Evolutionary conservation across 2,888 invertebrate genomes (phyloP).

Genomic region (Bombyx huttoni): DNA sequence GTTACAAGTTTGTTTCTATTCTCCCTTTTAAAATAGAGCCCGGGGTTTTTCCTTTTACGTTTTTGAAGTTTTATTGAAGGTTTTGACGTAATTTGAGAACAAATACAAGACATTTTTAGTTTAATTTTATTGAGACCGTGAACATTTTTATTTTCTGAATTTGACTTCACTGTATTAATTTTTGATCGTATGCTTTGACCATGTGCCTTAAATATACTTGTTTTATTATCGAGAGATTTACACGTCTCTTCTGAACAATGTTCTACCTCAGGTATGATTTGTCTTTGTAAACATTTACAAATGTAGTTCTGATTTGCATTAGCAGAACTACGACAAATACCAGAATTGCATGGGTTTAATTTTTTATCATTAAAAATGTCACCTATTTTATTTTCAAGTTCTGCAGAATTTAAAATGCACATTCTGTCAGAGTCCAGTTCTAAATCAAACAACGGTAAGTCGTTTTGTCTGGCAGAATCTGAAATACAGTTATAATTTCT

Average conservation of each 20-base stretch:
- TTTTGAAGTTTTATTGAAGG: no score
- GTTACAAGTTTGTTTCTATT: no score
- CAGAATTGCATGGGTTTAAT: slow-evolving; percentile 8
- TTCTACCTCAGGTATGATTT: neutral
- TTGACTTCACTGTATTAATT: no score
- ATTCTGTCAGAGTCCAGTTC: slow-evolving; percentile 24
- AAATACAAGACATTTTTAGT: slow-evolving; percentile 1
- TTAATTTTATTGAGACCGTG: neutral
- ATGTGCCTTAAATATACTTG: neutral
- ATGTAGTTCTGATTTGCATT: slow-evolving; percentile 1
- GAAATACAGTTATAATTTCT: neutral
- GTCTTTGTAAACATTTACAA: slow-evolving; percentile 4
- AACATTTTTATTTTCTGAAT: neutral
- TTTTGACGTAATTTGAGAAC: neutral
- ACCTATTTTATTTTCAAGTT: slow-evolving; percentile 18
- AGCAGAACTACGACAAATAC: slow-evolving; percentile 5
- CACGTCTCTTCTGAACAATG: slow-evolving; percentile 5
- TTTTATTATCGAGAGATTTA: neutral
- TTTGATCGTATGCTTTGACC: neutral
- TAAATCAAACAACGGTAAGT: slow-evolving; percentile 17
- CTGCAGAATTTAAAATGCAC: slow-evolving; percentile 26
- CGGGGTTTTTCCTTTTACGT: no score
- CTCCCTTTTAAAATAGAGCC: no score
- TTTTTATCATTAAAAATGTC: slow-evolving; percentile 6
- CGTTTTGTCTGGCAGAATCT: neutral